Evolutionary conservation across 2,888 invertebrate species (phyloP), one percentile per base, ranked within the genome.

Genomic region (Plagodis dolabraria): DNA sequence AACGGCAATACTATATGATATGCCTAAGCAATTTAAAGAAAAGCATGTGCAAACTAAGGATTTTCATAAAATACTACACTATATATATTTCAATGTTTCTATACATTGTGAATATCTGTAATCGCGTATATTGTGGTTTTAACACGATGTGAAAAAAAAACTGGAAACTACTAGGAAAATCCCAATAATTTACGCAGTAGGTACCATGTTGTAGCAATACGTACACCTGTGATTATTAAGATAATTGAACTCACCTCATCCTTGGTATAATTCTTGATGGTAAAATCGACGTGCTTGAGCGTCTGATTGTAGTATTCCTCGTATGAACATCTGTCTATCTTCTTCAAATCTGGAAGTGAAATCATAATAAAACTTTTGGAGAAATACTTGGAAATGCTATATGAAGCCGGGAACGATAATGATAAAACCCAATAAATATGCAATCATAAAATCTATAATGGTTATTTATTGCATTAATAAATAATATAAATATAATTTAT

Each of bases 281-380:
- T 91, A 22, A 93, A 76, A 71, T 96, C 95, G 12, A 93, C 94
- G 79, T 96, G 96, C 65, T 93, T 93, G 71, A 96, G 85, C 12
- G 95, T 94, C 71, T 94, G 94, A 76, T 96, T 95, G 65, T 94
- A 94, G 81, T 95, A 96, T 82, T 96, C 95, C 79, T 96, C 96
- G 74, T 96, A 96, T 0, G 96, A 95, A 82, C 96, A 96, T 80
- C 94, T 94, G 70, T 95, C 95, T 69, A 91, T 91, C 74, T 85
- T 94, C 71, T 81, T 87, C 40, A 82, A 85, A 82, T 88, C 90
- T 93, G 84, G 59, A 85, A 85, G 22, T 5, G 5, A 55, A 12
- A 43, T 22, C 22, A 22, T 22, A 22, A 22, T 22, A 22, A 22
- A 1, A 22, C 22, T 22, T 22, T 2, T 22, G 22, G 22, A 22